A percentile compares a stretch with the other conserved stretches of the same genome.
These are phyloP conservation scores for Stercorarius parasiticus DNA, from an alignment of 2,113 vertebrate species.

Conservation along the genomic window DNA sequence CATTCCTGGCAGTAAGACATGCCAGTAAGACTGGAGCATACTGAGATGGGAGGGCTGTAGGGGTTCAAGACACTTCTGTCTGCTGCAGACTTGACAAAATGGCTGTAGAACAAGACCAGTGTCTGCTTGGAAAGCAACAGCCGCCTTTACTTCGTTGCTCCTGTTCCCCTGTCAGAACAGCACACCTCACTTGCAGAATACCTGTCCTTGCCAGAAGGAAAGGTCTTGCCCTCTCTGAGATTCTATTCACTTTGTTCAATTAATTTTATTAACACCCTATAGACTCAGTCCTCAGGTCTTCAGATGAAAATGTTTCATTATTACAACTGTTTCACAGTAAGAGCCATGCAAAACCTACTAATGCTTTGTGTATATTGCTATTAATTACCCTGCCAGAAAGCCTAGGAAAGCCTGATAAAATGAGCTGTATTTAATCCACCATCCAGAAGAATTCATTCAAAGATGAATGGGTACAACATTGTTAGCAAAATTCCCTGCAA, in stretches of 20 bases:
- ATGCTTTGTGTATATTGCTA: neutral
- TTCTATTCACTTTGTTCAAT: neutral
- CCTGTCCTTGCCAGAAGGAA: neutral
- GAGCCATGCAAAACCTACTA: neutral
- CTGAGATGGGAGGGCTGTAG: neutral
- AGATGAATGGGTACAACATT: neutral
- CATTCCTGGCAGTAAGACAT: neutral
- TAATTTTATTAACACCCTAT: neutral
- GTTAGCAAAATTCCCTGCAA: neutral
- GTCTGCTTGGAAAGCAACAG: neutral
- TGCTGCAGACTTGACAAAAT: neutral
- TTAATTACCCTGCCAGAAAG: conserved; percentile 9
- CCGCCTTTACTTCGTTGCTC: neutral
- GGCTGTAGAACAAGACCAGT: neutral
- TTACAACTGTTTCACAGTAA: neutral
- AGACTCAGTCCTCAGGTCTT: neutral
- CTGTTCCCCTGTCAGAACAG: neutral
- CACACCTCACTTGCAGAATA: neutral
- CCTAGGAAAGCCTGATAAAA: neutral
- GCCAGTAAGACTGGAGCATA: neutral
- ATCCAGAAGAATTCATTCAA: neutral
- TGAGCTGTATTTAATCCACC: neutral
- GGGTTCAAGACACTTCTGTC: neutral
- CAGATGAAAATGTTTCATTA: neutral
- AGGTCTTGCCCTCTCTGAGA: neutral